These are phyloP conservation scores for Albula glossodonta DNA, from an alignment of 2,113 vertebrate genomes.

Conservation along the genomic window DNA sequence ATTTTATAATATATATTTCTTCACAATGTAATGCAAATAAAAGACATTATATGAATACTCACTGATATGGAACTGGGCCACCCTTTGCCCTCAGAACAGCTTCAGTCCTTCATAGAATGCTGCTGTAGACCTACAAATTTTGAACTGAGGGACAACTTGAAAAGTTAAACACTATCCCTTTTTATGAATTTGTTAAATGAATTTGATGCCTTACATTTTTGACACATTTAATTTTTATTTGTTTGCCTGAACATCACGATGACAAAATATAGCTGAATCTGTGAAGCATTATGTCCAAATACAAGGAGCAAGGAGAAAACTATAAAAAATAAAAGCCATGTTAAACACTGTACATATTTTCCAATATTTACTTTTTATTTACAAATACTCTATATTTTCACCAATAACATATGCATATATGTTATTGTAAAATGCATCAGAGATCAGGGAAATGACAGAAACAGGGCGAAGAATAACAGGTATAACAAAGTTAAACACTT, in stretches of 20 bases:
- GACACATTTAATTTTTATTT: constrained; percentile 41
- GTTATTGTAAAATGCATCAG: constrained; percentile 9
- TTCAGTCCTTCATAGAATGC: too few species aligned
- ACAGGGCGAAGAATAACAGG: neutral
- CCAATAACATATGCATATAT: constrained; percentile 11
- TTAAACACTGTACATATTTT: constrained; percentile 36
- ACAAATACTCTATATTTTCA: constrained; percentile 23
- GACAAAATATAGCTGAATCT: constrained; percentile 54
- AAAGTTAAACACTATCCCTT: too few species aligned
- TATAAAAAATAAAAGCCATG: constrained; percentile 43
- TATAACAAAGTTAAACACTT: neutral
- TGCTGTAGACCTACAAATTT: too few species aligned
- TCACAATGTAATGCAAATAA: too few species aligned
- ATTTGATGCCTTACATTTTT: constrained; percentile 11
- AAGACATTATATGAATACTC: too few species aligned
- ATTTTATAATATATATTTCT: too few species aligned
- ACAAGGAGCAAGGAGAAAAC: constrained; percentile 49
- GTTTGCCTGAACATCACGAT: constrained; percentile 57
- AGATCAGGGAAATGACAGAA: neutral
- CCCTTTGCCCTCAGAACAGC: too few species aligned
- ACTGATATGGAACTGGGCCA: too few species aligned
- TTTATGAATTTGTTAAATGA: neutral
- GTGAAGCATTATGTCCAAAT: constrained; percentile 56
- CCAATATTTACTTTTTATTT: constrained; percentile 43
- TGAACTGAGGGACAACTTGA: too few species aligned